Percentiles rank a stretch among this genome's conserved stretches.
Evolutionary conservation across 2,797 vertebrate species (phyloP).

Genomic region (Aeoliscus strigatus): DNA sequence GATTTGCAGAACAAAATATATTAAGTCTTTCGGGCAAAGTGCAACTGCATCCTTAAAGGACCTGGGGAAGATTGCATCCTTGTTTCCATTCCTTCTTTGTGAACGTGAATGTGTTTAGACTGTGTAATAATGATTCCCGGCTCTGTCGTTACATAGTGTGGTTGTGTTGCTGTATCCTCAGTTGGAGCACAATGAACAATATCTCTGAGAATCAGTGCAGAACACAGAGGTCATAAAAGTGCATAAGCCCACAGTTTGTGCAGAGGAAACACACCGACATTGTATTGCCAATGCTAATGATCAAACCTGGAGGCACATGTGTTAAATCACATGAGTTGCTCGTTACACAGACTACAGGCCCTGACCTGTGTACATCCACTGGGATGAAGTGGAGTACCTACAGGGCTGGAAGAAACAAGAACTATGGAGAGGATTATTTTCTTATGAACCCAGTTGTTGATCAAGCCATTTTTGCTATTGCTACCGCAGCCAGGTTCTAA

Average conservation of each 20-base stretch:
- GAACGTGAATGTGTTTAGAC: neutral
- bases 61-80: neutral
- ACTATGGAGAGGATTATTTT: no score
- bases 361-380: no score
- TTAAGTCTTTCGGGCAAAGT: neutral
- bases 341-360: neutral
- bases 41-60: neutral
- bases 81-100: neutral
- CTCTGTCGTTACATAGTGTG: conserved; percentile 2
- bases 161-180: neutral
- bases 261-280: neutral
- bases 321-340: neutral
- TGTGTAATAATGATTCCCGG: conserved; percentile 5
- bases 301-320: neutral
- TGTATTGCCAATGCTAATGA: conserved; percentile 6
- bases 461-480: no score
- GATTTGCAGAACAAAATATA: neutral
- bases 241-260: conserved; percentile 25
- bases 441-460: no score
- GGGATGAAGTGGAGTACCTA: no score
- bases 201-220: conserved; percentile 1
- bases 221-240: conserved; percentile 17
- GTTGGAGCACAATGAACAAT: neutral
- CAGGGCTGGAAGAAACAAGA: no score
- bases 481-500: no score